phyloP scores from a whole-genome alignment of 1,140 invertebrate genomes.

The Batillaria attramentaria region DNA sequence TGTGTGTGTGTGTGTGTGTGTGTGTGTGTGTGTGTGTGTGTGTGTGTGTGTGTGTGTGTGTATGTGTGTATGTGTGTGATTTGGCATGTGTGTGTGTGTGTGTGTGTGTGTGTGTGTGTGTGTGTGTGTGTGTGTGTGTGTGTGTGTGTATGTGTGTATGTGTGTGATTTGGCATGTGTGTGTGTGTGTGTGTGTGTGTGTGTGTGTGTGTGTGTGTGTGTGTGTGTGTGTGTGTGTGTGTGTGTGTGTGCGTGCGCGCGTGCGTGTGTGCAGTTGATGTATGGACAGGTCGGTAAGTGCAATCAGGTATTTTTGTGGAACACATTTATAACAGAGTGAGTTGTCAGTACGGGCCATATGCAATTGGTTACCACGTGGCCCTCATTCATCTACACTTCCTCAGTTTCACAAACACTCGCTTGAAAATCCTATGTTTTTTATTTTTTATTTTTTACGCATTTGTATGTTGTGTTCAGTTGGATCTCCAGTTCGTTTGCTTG shows the following conservation, averaged over 20 bases:
- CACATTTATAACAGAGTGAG: too few relatives aligned
- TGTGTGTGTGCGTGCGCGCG: background rate
- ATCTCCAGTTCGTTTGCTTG: too few relatives aligned
- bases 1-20: constrained; percentile 15
- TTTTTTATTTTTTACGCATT: too few relatives aligned
- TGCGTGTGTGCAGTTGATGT: background rate
- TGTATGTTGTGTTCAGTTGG: too few relatives aligned
- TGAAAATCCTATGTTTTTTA: too few relatives aligned
- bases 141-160: background rate
- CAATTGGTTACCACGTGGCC: too few relatives aligned
- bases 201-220: constrained; percentile 8
- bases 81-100: background rate
- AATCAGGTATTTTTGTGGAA: too few relatives aligned
- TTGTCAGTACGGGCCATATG: too few relatives aligned
- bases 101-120: background rate
- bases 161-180: background rate
- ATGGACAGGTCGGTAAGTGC: too few relatives aligned
- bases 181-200: constrained; percentile 2
- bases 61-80: background rate
- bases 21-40: constrained; percentile 16
- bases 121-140: constrained; percentile 17
- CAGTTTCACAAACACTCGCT: too few relatives aligned
- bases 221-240: constrained; percentile 1
- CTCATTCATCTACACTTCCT: too few relatives aligned
- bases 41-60: constrained; percentile 19